Evolutionary conservation across 2,888 invertebrate species (phyloP), one percentile per base, ranked within the genome.

Genomic region (Julus scandinavius): DNA sequence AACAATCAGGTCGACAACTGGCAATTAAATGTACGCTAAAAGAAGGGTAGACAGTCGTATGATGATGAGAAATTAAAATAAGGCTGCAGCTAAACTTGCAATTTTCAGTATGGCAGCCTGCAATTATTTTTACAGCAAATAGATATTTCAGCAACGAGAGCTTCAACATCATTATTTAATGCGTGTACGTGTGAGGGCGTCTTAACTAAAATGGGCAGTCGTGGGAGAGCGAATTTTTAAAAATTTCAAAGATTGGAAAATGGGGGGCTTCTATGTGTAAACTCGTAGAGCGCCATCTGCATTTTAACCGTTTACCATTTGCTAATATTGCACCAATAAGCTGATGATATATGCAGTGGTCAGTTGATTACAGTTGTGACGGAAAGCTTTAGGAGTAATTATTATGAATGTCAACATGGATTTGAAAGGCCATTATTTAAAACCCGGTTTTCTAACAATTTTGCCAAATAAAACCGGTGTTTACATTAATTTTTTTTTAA

Each of bases 131-230:
- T 54, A 9, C 9, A 54, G 17, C 54, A 54, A 54, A 54, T 54
- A 54, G 54, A 54, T 15, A 54, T 54, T 54, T 54, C 54, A 54
- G 54, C 13, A 54, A 13, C 54, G 54, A 54, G 54, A 54, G 54
- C 54, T 54, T 54, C 54, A 54, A 54, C 54, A 54, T 54, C 54
- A 54, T 54, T 54, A 54, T 54, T 54, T 54, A 54, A 54, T 54
- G 54, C 54, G 54, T 9, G 15, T 54, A 54, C 54, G 54, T 54
- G 54, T 54, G 54, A 54, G 54, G 15, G 54, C 11, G 54, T 54
- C 54, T 54, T 54, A 13, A 17, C 13, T 54, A 54, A 54, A 54
- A 54, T 15, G 54, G 9, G 15, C 54, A 54, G 17, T 54, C 9
- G 17, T 13, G 54, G 54, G 54, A 54, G 54, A 17, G 54, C 15